These are phyloP conservation scores for Silurus glanis DNA, from an alignment of 2,113 vertebrate species.

Conservation along the genomic window DNA sequence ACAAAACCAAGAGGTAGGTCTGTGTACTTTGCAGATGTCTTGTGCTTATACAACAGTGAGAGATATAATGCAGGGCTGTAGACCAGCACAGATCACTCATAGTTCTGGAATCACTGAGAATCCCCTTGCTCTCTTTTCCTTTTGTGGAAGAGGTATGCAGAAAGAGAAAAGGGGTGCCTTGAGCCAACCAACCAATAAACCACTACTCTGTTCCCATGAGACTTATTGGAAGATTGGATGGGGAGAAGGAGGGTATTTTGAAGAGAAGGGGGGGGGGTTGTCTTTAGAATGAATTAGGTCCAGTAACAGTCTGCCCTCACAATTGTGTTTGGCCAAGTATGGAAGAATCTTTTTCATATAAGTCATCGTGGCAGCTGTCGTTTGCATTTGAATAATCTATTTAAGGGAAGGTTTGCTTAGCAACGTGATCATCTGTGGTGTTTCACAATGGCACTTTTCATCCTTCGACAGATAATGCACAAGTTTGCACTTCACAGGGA, in stretches of 20 bases:
- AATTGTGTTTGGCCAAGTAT: conserved; percentile 40
- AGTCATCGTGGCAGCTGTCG: conserved; percentile 16
- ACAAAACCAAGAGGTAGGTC: not conserved
- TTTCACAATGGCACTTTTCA: not conserved
- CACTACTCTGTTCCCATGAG: conserved; percentile 28
- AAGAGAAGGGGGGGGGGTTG: not conserved
- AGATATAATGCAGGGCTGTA: conserved; percentile 27
- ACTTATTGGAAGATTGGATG: not conserved
- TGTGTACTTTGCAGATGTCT: not conserved
- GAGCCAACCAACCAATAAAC: conserved; percentile 15
- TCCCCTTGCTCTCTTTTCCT: conserved; percentile 39
- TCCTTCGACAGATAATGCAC: conserved; percentile 7
- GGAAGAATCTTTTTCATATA: conserved; percentile 13
- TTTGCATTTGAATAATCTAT: conserved; percentile 19
- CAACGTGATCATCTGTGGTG: not conserved
- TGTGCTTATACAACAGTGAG: conserved; percentile 19
- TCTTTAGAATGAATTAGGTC: not conserved
- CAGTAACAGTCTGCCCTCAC: conserved; percentile 34
- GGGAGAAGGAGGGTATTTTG: not conserved
- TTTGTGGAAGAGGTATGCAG: conserved; percentile 53
- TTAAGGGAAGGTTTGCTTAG: conserved; percentile 39
- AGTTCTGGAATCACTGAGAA: conserved; percentile 14
- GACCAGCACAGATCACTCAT: not conserved
- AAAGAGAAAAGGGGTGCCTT: not conserved
- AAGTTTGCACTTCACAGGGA: not conserved